These are phyloP conservation scores for Arctia plantaginis DNA, from an alignment of 2,888 invertebrate species.

Conservation along the genomic window DNA sequence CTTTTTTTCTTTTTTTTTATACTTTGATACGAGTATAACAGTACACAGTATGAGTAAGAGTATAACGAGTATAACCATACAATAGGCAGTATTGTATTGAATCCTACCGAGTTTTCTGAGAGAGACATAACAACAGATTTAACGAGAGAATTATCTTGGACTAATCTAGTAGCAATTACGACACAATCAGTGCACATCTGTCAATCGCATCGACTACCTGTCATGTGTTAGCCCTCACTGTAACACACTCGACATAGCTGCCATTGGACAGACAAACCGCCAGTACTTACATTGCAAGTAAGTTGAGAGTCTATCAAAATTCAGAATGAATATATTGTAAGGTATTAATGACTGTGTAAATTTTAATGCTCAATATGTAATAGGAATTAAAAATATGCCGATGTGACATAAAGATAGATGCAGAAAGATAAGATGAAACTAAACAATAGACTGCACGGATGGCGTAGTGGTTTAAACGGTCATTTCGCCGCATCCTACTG, in stretches of 20 bases:
- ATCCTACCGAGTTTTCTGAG: background rate
- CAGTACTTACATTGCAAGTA: background rate
- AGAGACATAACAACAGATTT: background rate
- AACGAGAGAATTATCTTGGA: constrained; percentile 42
- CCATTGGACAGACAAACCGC: constrained; percentile 2
- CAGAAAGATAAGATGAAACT: no score
- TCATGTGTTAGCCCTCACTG: constrained; percentile 29
- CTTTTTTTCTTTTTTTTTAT: no score
- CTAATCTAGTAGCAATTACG: constrained; percentile 64
- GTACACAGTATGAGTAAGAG: no score
- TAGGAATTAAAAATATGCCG: background rate
- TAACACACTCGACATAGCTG: background rate
- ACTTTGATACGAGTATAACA: no score
- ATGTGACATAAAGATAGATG: background rate
- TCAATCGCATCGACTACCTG: constrained; percentile 47
- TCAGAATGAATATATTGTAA: background rate
- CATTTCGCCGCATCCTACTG: no score
- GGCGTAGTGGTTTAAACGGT: no score
- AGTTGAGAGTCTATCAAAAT: constrained; percentile 14
- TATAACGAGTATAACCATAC: no score
- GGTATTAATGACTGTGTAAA: background rate
- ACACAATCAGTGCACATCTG: constrained; percentile 67
- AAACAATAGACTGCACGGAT: no score
- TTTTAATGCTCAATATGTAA: background rate
- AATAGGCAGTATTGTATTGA: background rate